Base-by-base conservation (phyloP, 2,888 invertebrate genomes). In the Neoaliturus tenellus region DNA sequence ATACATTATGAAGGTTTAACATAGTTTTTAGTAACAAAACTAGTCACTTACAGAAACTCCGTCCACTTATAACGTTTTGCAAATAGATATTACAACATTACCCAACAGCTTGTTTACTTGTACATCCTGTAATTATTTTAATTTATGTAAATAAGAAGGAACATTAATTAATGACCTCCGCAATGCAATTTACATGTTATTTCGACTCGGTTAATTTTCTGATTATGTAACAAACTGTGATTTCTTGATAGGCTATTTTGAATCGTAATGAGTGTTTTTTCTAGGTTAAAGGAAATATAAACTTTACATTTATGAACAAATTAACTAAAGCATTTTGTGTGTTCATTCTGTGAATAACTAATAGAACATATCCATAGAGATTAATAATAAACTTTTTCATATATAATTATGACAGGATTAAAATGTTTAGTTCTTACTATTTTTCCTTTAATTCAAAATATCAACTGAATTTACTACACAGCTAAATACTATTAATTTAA, bases 121-220 rank as follows among this genome's bases (percentile, higher is more conserved):
- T 20, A 20, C 28, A 62, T 62, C 62, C 25, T 62, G 62, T 14
- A 5, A 28, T 62, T 62, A 28, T 62, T 62, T 62, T 62, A 62
- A 62, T 25, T 62, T 62, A 62, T 62, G 62, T 28, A 28, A 62
- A 62, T 62, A 28, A 25, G 31, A 3, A 62, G 20, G 51, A 17
- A 62, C 62, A 31, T 62, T 62, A 62, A 62, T 62, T 62, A 62
- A 14, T 23, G 23, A 58, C 31, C 31, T 62, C 62, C 28, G 28
- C 28, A n/a, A 62, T 8, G 62, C 62, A 62, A 62, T 62, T 62
- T 62, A 28, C 62, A 62, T 62, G 14, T 17, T 14, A 28, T 28
- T 62, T 62, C 62, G 14, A 62, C 31, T 62, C 62, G 12, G 28
- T 28, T 62, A 62, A 62, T 62, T 62, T 62, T 31, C 28, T 62